Percentiles rank a stretch among this genome's conserved stretches.
phyloP scores from a whole-genome alignment of 2,797 vertebrate species.

The Coilia nasus region DNA sequence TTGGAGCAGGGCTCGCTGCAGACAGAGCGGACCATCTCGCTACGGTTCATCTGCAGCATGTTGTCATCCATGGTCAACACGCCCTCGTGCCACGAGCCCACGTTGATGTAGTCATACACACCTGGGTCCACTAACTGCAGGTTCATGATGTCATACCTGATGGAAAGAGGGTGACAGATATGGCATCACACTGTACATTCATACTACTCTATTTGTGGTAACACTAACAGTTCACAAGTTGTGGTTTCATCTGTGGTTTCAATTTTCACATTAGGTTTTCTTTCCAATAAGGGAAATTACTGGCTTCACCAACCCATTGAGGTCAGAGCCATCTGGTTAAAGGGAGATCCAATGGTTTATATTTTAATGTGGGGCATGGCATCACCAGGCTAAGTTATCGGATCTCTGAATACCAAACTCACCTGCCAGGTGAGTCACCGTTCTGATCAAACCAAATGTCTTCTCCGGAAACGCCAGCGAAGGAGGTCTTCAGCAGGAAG shows the following conservation, averaged over 20 bases:
- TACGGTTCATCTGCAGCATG: slow-evolving; percentile 93
- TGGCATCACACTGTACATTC: no score
- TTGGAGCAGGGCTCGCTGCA: slow-evolving; percentile 97
- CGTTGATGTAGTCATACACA: slow-evolving; percentile 88
- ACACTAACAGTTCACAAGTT: no score
- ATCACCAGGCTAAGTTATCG: not conserved
- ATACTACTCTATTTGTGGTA: no score
- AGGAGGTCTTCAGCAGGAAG: slow-evolving; percentile 92
- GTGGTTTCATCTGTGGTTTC: no score
- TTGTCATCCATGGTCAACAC: slow-evolving; percentile 89
- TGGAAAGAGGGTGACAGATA: no score
- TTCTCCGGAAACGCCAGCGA: slow-evolving; percentile 92
- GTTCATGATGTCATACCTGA: slow-evolving; percentile 99
- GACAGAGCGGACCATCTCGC: slow-evolving; percentile 91
- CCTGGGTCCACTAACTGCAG: slow-evolving; percentile 85
- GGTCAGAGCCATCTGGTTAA: no score
- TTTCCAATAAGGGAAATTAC: no score
- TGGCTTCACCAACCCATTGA: no score
- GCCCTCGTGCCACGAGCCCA: slow-evolving; percentile 95
- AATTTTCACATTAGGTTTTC: no score
- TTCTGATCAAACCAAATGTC: slow-evolving; percentile 98
- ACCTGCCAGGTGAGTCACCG: slow-evolving; percentile 98
- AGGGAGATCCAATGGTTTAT: no score
- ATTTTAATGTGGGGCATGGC: no score
- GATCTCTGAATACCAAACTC: slow-evolving; percentile 39